Evolutionary conservation across 1,140 invertebrate genomes (phyloP).

Genomic region (Nasonia vitripennis): DNA sequence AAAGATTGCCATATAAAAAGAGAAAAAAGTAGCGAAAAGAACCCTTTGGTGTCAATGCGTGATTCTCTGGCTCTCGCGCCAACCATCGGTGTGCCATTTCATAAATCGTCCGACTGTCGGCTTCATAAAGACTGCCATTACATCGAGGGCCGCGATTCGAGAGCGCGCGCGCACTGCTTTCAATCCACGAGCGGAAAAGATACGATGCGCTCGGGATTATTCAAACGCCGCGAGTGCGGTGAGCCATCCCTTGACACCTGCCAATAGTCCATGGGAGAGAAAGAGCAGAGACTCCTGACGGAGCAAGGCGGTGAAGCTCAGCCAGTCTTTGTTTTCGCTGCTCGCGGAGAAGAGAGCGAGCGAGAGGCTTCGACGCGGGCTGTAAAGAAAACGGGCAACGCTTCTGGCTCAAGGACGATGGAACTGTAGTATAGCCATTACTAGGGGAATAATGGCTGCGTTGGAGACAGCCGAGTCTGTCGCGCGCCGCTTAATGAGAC

Average conservation of each 20-base stretch:
- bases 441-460: not conserved
- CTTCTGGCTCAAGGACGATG: not conserved
- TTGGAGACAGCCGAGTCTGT: not conserved
- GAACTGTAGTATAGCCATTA: not conserved
- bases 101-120: conserved; percentile 21
- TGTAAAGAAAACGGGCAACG: conserved; percentile 10
- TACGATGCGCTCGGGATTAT: not conserved
- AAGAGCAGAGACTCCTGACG: not conserved
- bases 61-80: not conserved
- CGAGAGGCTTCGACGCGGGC: not conserved
- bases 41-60: not conserved
- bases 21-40: not conserved
- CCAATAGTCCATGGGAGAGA: conserved; percentile 52
- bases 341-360: not conserved
- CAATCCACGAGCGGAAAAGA: conserved; percentile 6
- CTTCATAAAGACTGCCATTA: conserved; percentile 1
- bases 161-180: not conserved
- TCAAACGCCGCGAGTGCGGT: not conserved
- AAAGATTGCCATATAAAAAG: not conserved
- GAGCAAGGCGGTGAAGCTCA: not conserved
- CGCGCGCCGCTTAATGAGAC: not conserved
- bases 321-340: not conserved
- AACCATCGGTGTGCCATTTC: not conserved
- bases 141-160: not conserved
- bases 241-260: conserved; percentile 55